Percentiles rank a stretch among this genome's conserved stretches.
Conservation (phyloP, 2,797 vertebrate species). For the Euthynnus affinis region DNA sequence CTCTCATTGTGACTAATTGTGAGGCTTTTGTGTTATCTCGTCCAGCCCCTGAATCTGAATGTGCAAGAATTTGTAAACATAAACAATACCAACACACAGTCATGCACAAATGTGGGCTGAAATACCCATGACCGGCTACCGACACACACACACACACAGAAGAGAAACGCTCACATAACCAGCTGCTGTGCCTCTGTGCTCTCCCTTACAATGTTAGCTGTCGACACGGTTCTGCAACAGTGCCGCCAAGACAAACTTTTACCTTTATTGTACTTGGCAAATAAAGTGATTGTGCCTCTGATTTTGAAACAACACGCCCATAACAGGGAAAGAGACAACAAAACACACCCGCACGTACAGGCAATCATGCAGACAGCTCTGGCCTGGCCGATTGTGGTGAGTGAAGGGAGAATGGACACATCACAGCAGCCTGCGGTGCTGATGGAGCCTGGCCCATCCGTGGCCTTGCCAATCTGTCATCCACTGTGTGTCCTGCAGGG, state of each 20-base stretch:
- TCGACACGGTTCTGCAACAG: slow-evolving; percentile 30
- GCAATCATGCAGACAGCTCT: slow-evolving; percentile 53
- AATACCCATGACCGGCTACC: slow-evolving; percentile 23
- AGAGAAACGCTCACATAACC: slow-evolving; percentile 1
- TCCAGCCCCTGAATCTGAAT: slow-evolving; percentile 16
- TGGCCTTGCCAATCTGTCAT: slow-evolving; percentile 80
- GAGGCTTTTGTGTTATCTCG: slow-evolving; percentile 35
- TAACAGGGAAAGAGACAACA: slow-evolving; percentile 34
- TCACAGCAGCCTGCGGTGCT: slow-evolving; percentile 71
- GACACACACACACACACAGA: background rate
- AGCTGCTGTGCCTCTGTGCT: slow-evolving; percentile 19
- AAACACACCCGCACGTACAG: slow-evolving; percentile 25
- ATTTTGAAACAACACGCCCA: slow-evolving; percentile 47
- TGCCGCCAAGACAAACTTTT: slow-evolving; percentile 49
- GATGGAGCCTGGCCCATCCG: slow-evolving; percentile 75
- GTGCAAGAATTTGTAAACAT: slow-evolving; percentile 34
- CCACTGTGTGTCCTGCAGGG: slow-evolving; percentile 59
- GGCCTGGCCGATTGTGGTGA: slow-evolving; percentile 58
- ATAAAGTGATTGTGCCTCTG: slow-evolving; percentile 52
- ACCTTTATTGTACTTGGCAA: slow-evolving; percentile 62
- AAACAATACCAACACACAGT: slow-evolving; percentile 25
- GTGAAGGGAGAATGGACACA: slow-evolving; percentile 71
- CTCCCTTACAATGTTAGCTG: slow-evolving; percentile 29
- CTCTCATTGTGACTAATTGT: slow-evolving; percentile 57
- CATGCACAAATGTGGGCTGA: slow-evolving; percentile 20